Conservation (phyloP, 2,888 invertebrate species). For the Axea sp. region DNA sequence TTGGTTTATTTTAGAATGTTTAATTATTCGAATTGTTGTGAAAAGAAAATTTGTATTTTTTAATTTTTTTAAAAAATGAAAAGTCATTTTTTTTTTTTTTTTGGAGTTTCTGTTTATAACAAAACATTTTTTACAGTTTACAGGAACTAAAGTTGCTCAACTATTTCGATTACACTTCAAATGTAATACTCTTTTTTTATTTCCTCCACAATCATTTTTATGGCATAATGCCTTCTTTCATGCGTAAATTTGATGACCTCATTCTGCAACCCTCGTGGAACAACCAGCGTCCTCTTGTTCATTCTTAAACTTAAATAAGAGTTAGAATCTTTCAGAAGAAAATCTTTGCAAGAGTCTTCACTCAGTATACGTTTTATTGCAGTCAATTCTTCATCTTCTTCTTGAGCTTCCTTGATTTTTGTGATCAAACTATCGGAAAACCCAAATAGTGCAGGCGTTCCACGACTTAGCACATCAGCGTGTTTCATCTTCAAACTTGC, state of each 20-base stretch:
- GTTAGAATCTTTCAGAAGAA: conserved; percentile 1
- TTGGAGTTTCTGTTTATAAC: no score
- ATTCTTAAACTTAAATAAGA: conserved; percentile 25
- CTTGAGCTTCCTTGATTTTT: conserved; percentile 26
- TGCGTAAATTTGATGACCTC: conserved; percentile 19
- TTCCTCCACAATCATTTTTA: conserved; percentile 17
- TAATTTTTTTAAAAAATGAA: no score
- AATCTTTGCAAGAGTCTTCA: conserved; percentile 28
- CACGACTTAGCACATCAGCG: conserved; percentile 42
- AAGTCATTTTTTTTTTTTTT: no score
- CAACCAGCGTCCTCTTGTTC: conserved; percentile 18
- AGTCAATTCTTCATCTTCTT: conserved; percentile 22
- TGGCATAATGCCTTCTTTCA: conserved; percentile 33
- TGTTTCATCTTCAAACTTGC: conserved; percentile 46
- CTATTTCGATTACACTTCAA: no score
- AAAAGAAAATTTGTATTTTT: no score
- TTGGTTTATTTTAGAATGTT: no score
- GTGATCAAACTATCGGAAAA: background rate
- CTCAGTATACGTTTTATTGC: conserved; percentile 14
- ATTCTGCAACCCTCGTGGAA: conserved; percentile 35
- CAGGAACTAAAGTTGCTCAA: no score
- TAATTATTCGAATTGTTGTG: no score
- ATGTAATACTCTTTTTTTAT: conserved; percentile 34
- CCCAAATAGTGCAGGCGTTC: background rate
- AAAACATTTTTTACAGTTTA: no score